A percentile compares a stretch with the other conserved stretches of the same genome.
Conservation (phyloP, 1,140 invertebrate genomes). For the Stegodyphus dumicola region DNA sequence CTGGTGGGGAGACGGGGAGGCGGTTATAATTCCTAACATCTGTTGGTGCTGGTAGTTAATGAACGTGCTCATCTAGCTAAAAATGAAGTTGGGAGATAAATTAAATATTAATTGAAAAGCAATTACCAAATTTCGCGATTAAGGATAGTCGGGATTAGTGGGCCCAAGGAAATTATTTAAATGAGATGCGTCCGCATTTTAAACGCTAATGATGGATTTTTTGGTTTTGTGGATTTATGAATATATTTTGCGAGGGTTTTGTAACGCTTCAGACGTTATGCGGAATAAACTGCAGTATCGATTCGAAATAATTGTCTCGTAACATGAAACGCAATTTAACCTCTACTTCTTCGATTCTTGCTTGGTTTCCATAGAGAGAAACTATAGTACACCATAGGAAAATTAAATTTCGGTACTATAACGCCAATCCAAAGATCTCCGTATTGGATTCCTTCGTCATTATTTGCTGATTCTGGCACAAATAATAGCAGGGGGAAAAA, state of each 20-base stretch:
- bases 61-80: conserved; percentile 13
- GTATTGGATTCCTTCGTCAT: too few species aligned
- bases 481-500: too few species aligned
- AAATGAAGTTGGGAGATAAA: conserved; percentile 44
- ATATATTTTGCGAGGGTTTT: conserved; percentile 10
- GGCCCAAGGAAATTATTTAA: conserved; percentile 40
- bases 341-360: too few species aligned
- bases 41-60: conserved; percentile 27
- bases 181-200: conserved; percentile 45
- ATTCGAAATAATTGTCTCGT: too few species aligned
- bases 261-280: neutral
- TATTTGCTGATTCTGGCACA: too few species aligned
- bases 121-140: conserved; percentile 40
- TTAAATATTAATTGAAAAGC: conserved; percentile 57
- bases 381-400: too few species aligned
- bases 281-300: neutral
- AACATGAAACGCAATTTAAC: too few species aligned
- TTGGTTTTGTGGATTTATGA: conserved; percentile 38
- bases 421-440: too few species aligned
- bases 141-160: conserved; percentile 11
- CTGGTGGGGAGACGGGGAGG: neutral
- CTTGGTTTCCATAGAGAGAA: too few species aligned
- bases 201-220: conserved; percentile 40
- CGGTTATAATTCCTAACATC: conserved; percentile 31
- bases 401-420: too few species aligned